phyloP scores from a whole-genome alignment of 1,140 invertebrate genomes.

The Diorhabda sublineata region DNA sequence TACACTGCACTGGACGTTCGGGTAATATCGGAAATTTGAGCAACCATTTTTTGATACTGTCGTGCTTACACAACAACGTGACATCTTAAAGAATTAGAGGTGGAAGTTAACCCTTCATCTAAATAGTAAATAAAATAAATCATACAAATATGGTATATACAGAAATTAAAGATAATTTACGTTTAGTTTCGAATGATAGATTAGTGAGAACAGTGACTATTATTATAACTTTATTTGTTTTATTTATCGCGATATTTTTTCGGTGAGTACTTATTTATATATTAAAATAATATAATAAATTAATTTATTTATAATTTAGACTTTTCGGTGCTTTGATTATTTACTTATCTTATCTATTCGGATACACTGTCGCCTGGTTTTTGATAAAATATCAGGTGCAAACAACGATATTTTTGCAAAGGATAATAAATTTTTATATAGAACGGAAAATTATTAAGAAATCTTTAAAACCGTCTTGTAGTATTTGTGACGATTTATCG shows the following conservation, averaged over 20 bases:
- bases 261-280: not conserved
- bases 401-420: slow-evolving; percentile 28
- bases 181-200: slow-evolving; percentile 24
- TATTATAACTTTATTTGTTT: slow-evolving; percentile 16
- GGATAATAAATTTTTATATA: slow-evolving; percentile 34
- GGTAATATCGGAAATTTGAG: too few species aligned
- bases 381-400: slow-evolving; percentile 31
- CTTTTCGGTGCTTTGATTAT: slow-evolving; percentile 22
- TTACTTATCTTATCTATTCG: slow-evolving; percentile 29
- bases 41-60: too few species aligned
- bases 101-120: too few species aligned
- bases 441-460: slow-evolving; percentile 23
- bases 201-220: slow-evolving; percentile 17
- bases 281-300: not conserved
- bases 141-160: not conserved
- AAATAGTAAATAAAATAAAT: too few species aligned
- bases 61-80: too few species aligned
- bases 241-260: slow-evolving; percentile 15
- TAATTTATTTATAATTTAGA: slow-evolving; percentile 19
- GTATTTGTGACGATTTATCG: slow-evolving; percentile 40
- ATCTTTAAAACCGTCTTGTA: slow-evolving; percentile 37
- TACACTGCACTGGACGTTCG: too few species aligned
- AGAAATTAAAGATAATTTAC: slow-evolving; percentile 7
- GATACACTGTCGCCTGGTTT: slow-evolving; percentile 27
- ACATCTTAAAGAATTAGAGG: too few species aligned